Percentiles rank a stretch among this genome's conserved stretches.
phyloP scores from a whole-genome alignment of 2,888 invertebrate genomes.

The Phyllotreta cruciferae region DNA sequence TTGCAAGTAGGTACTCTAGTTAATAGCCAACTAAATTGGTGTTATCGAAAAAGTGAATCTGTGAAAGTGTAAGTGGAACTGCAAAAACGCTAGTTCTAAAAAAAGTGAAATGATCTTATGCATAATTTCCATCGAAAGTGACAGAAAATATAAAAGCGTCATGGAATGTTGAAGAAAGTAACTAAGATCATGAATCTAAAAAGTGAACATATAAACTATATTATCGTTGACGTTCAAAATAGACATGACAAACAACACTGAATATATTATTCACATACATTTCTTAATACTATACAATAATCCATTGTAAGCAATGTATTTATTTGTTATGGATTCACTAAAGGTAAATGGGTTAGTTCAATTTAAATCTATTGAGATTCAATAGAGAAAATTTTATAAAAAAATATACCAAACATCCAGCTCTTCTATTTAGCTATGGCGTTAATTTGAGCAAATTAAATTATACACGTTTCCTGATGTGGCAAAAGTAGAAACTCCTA shows the following conservation, averaged over 20 bases:
- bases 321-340: background rate
- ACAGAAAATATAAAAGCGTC: constrained; percentile 15
- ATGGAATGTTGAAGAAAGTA: constrained; percentile 15
- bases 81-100: constrained; percentile 18
- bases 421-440: too few relatives aligned
- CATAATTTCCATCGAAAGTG: constrained; percentile 24
- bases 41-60: constrained; percentile 17
- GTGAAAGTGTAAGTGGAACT: constrained; percentile 17
- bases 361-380: too few relatives aligned
- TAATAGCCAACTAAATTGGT: constrained; percentile 1
- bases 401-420: too few relatives aligned
- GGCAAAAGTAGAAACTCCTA: too few relatives aligned
- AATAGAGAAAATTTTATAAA: too few relatives aligned
- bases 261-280: constrained; percentile 4
- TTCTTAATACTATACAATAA: background rate
- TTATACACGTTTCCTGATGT: too few relatives aligned
- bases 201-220: constrained; percentile 6
- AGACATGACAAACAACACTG: constrained; percentile 5
- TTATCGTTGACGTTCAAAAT: constrained; percentile 10
- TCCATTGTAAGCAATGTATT: background rate
- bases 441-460: too few relatives aligned
- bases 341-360: too few relatives aligned
- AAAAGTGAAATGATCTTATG: constrained; percentile 17
- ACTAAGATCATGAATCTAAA: constrained; percentile 13
- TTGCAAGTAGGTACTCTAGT: background rate